Conservation (phyloP, 2,113 vertebrate genomes). For the Caranx melampygus region DNA sequence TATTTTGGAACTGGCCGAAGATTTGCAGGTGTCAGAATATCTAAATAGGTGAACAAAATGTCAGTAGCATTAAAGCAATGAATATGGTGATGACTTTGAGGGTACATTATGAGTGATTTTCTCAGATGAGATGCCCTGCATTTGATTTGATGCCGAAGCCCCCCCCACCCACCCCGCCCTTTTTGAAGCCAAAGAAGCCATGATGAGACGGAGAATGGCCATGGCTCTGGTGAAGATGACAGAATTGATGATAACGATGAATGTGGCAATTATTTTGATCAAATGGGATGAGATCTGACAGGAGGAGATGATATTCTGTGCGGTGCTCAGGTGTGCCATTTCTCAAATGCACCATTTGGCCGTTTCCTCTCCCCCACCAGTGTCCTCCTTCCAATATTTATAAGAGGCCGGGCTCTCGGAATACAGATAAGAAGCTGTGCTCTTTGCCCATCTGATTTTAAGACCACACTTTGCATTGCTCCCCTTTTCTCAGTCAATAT, state of each 20-base stretch:
- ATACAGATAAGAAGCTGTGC: slow-evolving; percentile 75
- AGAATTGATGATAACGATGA: slow-evolving; percentile 78
- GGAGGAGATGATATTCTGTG: slow-evolving; percentile 77
- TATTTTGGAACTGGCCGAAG: slow-evolving; percentile 49
- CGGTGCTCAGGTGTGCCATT: slow-evolving; percentile 80
- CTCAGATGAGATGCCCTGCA: slow-evolving; percentile 54
- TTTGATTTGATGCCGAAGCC: slow-evolving; percentile 65
- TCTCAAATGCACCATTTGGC: slow-evolving; percentile 80
- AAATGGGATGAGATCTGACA: slow-evolving; percentile 79
- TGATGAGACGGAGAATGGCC: slow-evolving; percentile 71
- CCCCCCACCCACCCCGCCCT: slow-evolving; percentile 7
- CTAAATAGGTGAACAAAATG: slow-evolving; percentile 69
- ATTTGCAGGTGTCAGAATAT: slow-evolving; percentile 65
- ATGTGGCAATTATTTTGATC: slow-evolving; percentile 81
- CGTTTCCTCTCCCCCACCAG: slow-evolving; percentile 66
- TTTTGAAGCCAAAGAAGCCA: slow-evolving; percentile 49
- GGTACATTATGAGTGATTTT: slow-evolving; percentile 64
- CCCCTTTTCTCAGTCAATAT: slow-evolving; percentile 69
- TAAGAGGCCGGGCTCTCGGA: slow-evolving; percentile 71
- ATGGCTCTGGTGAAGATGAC: slow-evolving; percentile 66
- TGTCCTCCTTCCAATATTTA: slow-evolving; percentile 84
- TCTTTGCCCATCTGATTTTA: slow-evolving; percentile 67
- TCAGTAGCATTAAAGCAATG: slow-evolving; percentile 70
- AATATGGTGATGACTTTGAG: slow-evolving; percentile 75
- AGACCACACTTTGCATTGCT: slow-evolving; percentile 64